phyloP scores from a whole-genome alignment of 2,797 vertebrate genomes.

The Meda fulgida region DNA sequence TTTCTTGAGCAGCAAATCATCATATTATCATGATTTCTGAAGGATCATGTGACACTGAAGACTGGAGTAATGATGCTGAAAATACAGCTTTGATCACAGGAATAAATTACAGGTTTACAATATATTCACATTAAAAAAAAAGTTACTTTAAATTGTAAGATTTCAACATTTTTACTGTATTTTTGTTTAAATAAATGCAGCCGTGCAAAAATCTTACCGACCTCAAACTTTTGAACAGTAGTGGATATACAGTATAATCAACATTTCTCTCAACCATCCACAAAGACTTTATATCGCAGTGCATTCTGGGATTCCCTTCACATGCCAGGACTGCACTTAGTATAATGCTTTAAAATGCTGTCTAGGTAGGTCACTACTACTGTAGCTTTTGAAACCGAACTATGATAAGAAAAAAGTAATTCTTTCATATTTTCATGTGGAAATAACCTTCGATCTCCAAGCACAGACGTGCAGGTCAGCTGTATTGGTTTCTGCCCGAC shows the following conservation, averaged over 20 bases:
- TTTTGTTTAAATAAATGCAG: neutral
- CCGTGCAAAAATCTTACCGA: neutral
- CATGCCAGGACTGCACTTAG: neutral
- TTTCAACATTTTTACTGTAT: neutral
- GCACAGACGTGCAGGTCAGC: neutral
- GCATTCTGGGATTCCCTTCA: slow-evolving; percentile 5
- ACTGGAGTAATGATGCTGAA: neutral
- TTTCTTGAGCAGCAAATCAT: neutral
- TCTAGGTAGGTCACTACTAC: neutral
- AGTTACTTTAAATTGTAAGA: neutral
- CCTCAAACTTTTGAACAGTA: neutral
- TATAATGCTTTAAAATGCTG: neutral
- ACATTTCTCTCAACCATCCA: neutral
- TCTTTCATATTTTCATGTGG: neutral
- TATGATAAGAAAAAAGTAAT: neutral
- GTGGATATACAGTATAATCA: neutral
- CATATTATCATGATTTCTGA: neutral
- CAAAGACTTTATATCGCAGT: neutral
- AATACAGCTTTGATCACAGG: neutral
- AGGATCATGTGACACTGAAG: neutral
- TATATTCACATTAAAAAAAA: neutral
- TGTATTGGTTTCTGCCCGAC: slow-evolving; percentile 32
- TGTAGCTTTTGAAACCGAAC: neutral
- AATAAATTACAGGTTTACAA: neutral
- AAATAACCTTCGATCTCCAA: neutral